Base-by-base conservation (phyloP, 2,113 vertebrate genomes). In the Podilymbus podiceps region DNA sequence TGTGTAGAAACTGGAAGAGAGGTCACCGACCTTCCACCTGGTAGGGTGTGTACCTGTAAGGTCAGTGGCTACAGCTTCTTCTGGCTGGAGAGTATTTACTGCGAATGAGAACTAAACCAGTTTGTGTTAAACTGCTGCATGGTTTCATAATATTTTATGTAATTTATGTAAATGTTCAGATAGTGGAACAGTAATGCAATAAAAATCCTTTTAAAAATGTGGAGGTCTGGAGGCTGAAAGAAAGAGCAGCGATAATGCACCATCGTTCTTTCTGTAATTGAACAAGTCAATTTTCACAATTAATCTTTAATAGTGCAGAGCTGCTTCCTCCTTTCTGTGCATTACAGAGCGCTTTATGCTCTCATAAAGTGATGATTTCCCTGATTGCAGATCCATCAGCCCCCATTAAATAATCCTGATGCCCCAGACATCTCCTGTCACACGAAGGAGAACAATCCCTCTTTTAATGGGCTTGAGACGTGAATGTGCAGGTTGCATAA, bases 221-320 rank as follows among this genome's bases (percentile, higher is more conserved):
- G 33, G 77, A 69, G 74, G 31, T 87, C 88, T 96, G 91, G 73
- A 94, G 64, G 56, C 93, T 64, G 85, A 72, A 94, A 89, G 91
- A 85, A 19, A 33, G 72, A 88, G 33, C 56, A 90, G 56, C 0
- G 5, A 47, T 94, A 95, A 97, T 92, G 89, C 55, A 75, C 76
- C 71, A 52, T 83, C 40, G 4, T 94, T 95, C 91, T 95, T 95
- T 89, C 88, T 96, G 94, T 95, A 96, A 97, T 90, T 95, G 91
- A 94, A 81, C 89, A 89, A 94, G 80, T 92, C 88, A 95, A 93
- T 95, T 97, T 95, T 92, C 88, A 94, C 88, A 96, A 97, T 97
- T 97, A 96, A 96, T 97, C 95, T 95, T 97, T 96, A 94, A 93
- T 96, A 93, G 66, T 79, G 38, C 90, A 90, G 80, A 67, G 81